Percentiles rank a stretch among this genome's conserved stretches.
Evolutionary conservation across 2,888 invertebrate species (phyloP).

Genomic region (Drosophila subsilvestris): DNA sequence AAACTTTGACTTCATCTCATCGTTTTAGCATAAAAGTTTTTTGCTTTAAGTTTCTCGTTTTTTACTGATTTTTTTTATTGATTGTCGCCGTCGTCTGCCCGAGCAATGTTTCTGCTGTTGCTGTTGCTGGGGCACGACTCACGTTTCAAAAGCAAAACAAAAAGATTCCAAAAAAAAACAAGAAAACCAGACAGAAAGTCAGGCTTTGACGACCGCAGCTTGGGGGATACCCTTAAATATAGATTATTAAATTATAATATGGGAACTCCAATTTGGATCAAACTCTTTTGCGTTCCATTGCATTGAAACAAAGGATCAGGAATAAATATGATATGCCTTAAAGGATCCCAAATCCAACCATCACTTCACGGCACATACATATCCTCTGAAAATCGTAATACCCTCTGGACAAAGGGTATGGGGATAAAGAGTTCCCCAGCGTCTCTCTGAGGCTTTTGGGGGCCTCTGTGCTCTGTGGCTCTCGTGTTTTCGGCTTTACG

Average conservation of each 20-base stretch:
- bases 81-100: constrained; percentile 58
- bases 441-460: constrained; percentile 44
- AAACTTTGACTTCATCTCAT: constrained; percentile 46
- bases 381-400: neutral
- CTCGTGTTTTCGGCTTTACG: constrained; percentile 30
- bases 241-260: neutral
- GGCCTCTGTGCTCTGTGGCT: constrained; percentile 33
- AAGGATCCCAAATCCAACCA: too few species aligned
- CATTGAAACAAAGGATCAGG: too few species aligned
- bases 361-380: too few species aligned
- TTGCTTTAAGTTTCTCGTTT: constrained; percentile 18
- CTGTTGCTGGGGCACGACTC: constrained; percentile 64
- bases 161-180: constrained; percentile 48
- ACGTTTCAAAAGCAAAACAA: constrained; percentile 65
- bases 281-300: neutral
- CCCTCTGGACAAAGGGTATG: neutral
- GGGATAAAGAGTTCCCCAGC: constrained; percentile 31
- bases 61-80: constrained; percentile 55
- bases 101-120: constrained; percentile 8
- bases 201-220: neutral
- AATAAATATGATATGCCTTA: too few species aligned
- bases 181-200: constrained; percentile 15
- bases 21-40: constrained; percentile 44
- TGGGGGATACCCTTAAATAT: neutral
- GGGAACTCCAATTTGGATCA: too few species aligned